Evolutionary conservation across 2,888 invertebrate species (phyloP).

Genomic region (Brachypalpus laphriformis): DNA sequence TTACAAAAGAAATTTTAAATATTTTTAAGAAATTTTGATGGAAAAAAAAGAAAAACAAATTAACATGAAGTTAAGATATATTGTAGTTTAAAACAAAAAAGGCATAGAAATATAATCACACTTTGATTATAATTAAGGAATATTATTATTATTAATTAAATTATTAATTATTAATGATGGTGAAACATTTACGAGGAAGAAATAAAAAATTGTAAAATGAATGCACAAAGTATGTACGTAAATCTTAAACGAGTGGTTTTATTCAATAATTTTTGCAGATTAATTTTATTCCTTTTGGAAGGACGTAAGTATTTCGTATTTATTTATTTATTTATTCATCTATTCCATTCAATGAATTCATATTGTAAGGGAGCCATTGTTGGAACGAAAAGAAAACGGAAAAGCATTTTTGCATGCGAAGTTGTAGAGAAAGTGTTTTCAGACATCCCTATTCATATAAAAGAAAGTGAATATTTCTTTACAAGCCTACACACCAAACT

Average conservation of each 20-base stretch:
- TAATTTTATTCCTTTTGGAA: not conserved
- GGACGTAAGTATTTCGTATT: too few relatives aligned
- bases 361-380: too few relatives aligned
- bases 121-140: slow-evolving; percentile 46
- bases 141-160: slow-evolving; percentile 57
- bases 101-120: slow-evolving; percentile 7
- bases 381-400: too few relatives aligned
- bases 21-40: slow-evolving; percentile 65
- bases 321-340: too few relatives aligned
- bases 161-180: slow-evolving; percentile 41
- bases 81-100: slow-evolving; percentile 33
- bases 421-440: too few relatives aligned
- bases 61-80: slow-evolving; percentile 25
- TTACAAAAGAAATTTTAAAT: slow-evolving; percentile 46
- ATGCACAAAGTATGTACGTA: slow-evolving; percentile 70
- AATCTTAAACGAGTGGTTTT: slow-evolving; percentile 2
- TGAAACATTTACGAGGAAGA: slow-evolving; percentile 44
- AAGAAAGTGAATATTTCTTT: too few relatives aligned
- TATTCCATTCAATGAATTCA: too few relatives aligned
- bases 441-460: too few relatives aligned
- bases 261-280: not conserved
- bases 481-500: too few relatives aligned
- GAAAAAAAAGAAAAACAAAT: slow-evolving; percentile 27
- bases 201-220: slow-evolving; percentile 56
- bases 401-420: too few relatives aligned